Evolutionary conservation across 1,140 invertebrate genomes (phyloP), one percentile per base, ranked within the genome.

Genomic region (Batillaria attramentaria): DNA sequence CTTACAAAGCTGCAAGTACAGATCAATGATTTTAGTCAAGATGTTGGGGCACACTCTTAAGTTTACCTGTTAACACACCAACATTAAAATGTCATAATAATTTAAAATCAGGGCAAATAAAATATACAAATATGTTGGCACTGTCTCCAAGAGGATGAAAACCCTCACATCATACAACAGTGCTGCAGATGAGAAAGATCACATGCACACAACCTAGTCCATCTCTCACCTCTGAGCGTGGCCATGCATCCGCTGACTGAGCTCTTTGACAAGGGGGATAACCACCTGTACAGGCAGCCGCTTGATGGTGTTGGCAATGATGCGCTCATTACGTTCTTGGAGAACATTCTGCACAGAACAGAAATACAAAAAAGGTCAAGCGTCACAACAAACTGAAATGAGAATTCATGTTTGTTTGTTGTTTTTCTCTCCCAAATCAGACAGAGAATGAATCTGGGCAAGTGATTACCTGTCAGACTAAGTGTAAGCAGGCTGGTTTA

Each of bases 201-300:
- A 16, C 16, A 37, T 31, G 1, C 65, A 68, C 65, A 28, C 0
- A 20, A 68, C 16, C 65, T 18, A 28, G 41, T 3, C 37, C 28
- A 20, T 24, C 13, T 74, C 78, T 77, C 85, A 88, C 87, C 79
- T 84, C 77, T 87, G 82, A 31, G 88, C 83, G 75, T 87, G 84
- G 4, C 84, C 87, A 35, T 88, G 83, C 83, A 91, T 87, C 46
- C 88, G 77, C 31, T 73, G 66, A 16, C 85, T 81, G 0, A 91
- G 78, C 78, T 91, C 89, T 42, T 86, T 83, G 10, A 89, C 83
- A 0, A 91, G 77, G 20, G 88, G 87, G 46, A 89, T 79, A n/a
- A 91, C 81, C 16, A 83, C 80, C 20, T 84, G 84, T 20, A 88
- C 81, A 13, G 88, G 86, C 57, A 91, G 77, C 31, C 84, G 82